phyloP scores from a whole-genome alignment of 1,140 invertebrate genomes.

The Euura lappo region DNA sequence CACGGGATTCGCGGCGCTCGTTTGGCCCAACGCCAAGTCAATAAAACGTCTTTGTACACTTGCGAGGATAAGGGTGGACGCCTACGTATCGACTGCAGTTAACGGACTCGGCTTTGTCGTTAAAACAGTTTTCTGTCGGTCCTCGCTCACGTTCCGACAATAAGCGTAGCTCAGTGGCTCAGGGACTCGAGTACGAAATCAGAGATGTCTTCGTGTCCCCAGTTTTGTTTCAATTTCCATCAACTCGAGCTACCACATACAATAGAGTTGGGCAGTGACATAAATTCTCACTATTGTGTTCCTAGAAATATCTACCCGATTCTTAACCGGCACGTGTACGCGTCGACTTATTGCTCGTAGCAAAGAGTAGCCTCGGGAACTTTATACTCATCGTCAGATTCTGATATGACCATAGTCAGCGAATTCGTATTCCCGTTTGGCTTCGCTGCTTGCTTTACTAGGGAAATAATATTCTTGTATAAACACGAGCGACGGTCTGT shows the following conservation, averaged over 20 bases:
- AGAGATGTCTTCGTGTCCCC: background rate
- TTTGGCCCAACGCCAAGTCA: background rate
- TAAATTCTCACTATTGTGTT: background rate
- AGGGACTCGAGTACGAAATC: background rate
- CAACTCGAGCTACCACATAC: background rate
- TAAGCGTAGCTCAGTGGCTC: background rate
- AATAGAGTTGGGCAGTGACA: background rate
- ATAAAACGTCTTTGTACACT: conserved; percentile 1
- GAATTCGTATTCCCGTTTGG: too few species aligned
- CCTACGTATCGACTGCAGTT: conserved; percentile 2
- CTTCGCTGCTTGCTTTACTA: background rate
- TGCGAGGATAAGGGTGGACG: background rate
- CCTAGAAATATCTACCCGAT: background rate
- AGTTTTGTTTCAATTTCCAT: background rate
- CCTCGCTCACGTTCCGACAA: too few species aligned
- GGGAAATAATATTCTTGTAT: background rate
- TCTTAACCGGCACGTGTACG: background rate
- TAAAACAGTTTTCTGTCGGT: background rate
- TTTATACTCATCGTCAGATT: too few species aligned
- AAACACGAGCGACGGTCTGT: background rate
- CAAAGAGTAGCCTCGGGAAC: too few species aligned
- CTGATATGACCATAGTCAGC: too few species aligned
- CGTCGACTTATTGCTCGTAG: background rate
- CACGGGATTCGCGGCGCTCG: background rate
- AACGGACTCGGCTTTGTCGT: background rate